Base-by-base conservation (phyloP, 2,888 invertebrate genomes). In the Drosophila vallismaia region DNA sequence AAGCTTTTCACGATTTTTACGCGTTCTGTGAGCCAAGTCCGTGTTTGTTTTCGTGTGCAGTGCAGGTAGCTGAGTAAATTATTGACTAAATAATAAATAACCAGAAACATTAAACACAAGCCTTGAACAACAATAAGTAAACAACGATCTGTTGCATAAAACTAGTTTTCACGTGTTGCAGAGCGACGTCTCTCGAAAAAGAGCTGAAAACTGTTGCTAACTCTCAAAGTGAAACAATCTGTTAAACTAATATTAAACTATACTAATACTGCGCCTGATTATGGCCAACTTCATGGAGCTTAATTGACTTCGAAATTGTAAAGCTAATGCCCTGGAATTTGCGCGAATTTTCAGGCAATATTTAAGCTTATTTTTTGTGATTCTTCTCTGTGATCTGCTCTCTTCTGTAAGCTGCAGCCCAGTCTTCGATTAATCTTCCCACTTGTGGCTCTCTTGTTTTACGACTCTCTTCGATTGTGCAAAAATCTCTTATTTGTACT, bases 81-180 rank as follows among this genome's bases (percentile, higher is more conserved):
- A 64, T 56, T 19, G 49, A 42, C 8, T 9, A 33, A 10, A 42
- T 31, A 46, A 57, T 36, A 12, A 40, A 8, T 7, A 59, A 42
- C 49, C 45, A 56, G 24, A 38, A 14, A 29, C 51, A 40, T 48
- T 54, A 14, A 45, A 36, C 10, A 26, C 54, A 51, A 24, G 33
- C 24, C 9, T n/a, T 31, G 31, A 72, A 58, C 40, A 51, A 55
- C 54, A 71, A 54, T 57, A 57, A 62, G 55, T 55, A 71, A 66
- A 71, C 57, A 71, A 49, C 49, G 36, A 46, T 59, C 78, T 78
- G 81, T 84, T 82, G 82, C 77, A 75, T 77, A 82, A 83, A 83
- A 82, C 82, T 83, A 66, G 82, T 83, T 83, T 82, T 82, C 82
- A 82, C 79, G 82, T 84, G 81, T 49, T 51, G 53, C 62, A 31